Evolutionary conservation across 2,888 invertebrate species (phyloP).

Genomic region (Polymixis lichenea): DNA sequence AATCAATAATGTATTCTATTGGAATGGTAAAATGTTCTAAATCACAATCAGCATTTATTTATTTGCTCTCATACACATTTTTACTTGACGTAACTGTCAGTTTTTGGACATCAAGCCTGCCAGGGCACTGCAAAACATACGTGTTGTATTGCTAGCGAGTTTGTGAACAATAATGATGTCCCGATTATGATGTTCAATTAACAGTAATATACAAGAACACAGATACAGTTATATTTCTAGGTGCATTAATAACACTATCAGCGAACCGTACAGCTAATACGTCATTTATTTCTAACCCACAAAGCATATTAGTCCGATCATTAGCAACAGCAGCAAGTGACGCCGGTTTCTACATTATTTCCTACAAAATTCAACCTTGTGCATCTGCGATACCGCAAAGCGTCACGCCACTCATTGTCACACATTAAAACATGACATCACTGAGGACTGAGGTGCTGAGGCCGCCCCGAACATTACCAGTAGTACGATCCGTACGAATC

Average conservation of each 20-base stretch:
- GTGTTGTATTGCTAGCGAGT: no score
- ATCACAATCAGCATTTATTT: neutral
- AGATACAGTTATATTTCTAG: neutral
- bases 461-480: conserved; percentile 48
- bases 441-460: conserved; percentile 25
- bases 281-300: conserved; percentile 15
- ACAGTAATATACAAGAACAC: no score
- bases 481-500: conserved; percentile 21
- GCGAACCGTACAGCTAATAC: neutral
- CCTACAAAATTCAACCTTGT: conserved; percentile 49
- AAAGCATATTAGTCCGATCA: neutral
- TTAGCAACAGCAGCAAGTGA: conserved; percentile 10
- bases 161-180: no score
- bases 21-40: neutral
- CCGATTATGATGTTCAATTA: no score
- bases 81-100: no score
- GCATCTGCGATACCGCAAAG: conserved; percentile 37
- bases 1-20: neutral
- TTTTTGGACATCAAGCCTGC: no score
- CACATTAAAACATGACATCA: conserved; percentile 67
- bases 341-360: conserved; percentile 28
- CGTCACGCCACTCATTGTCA: conserved; percentile 42
- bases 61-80: no score
- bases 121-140: no score
- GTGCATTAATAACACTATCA: conserved; percentile 1